Evolutionary conservation across 2,797 vertebrate species (phyloP).

Genomic region (Spondyliosoma cantharus): DNA sequence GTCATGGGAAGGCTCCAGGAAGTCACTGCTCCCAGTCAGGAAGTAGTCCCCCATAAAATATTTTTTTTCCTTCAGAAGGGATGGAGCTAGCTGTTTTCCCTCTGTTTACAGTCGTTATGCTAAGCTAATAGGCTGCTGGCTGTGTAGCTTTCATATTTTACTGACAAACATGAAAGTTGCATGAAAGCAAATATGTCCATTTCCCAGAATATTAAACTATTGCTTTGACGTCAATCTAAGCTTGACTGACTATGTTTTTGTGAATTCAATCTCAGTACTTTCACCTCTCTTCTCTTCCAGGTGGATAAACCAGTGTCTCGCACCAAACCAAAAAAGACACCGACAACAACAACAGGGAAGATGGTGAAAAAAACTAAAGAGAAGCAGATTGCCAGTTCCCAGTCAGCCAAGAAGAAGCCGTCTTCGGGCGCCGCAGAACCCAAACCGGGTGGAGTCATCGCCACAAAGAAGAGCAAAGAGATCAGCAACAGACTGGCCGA

Average conservation of each 20-base stretch:
- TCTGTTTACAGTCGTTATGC: not conserved
- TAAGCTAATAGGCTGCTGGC: not conserved
- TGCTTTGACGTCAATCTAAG: not conserved
- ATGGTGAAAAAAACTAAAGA: constrained; percentile 94
- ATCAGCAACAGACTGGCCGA: constrained; percentile 99
- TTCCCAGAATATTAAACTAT: constrained; percentile 14
- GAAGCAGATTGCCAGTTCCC: constrained; percentile 89
- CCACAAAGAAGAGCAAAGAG: constrained; percentile 96
- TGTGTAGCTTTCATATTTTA: constrained; percentile 17
- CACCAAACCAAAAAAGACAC: constrained; percentile 96
- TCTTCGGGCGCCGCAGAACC: constrained; percentile 77
- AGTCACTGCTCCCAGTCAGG: not conserved
- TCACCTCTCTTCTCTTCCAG: constrained; percentile 75
- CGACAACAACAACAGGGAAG: constrained; percentile 88
- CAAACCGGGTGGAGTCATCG: constrained; percentile 87
- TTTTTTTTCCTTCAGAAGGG: not conserved
- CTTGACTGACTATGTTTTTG: not conserved
- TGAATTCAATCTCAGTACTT: constrained; percentile 3
- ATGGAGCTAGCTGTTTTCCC: not conserved
- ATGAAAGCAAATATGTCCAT: constrained; percentile 14
- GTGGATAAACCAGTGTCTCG: constrained; percentile 90
- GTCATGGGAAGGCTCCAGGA: not conserved
- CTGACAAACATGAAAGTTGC: not conserved
- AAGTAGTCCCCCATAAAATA: not conserved
- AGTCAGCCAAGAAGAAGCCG: constrained; percentile 93